Base-by-base conservation (phyloP, 2,888 invertebrate species). In the Catotricha subobsoleta region DNA sequence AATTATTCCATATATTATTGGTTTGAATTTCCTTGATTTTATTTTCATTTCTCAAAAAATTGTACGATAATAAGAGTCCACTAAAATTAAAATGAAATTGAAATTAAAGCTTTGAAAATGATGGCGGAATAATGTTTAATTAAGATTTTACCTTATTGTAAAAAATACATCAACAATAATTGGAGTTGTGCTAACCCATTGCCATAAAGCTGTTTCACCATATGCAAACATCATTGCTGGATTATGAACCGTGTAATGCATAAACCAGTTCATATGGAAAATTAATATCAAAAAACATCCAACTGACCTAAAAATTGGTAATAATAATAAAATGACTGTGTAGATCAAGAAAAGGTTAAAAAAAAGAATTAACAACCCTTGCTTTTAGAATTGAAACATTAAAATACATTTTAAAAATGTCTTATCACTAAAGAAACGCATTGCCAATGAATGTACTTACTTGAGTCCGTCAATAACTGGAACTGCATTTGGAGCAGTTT, bases 181-280 rank as follows among this genome's bases (percentile, higher is more conserved):
- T 1, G 63, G 60, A 2, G 61, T 60, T 10, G 62, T 60, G 19
- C 60, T 58, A 2, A 62, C 54, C 38, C 60, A 62, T 43, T 61
- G 62, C 30, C 57, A 62, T 44, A 58, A 56, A 0, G 54, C 45
- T 45, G 56, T 54, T 43, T 63, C 63, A 1, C 55, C 58, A 43
- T 58, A 57, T 2, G 59, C 54, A 15, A 63, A 51, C 18, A 63
- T 44, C 28, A 59, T 57, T 0, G 58, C 54, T 46, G 59, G 59
- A 44, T 63, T 63, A 45, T 59, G 55, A 1, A 61, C 57, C 0
- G 60, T 58, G 9, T 58, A 63, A 48, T 60, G 62, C 57, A 59
- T 61, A 48, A 56, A 63, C 63, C 63, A 63, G 21, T 56, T 49
- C 16, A 63, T 56, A 46, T 63, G 63, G 43, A 63, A 63, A 2